Base-by-base conservation (phyloP, 1,140 invertebrate species). In the Lepidotrigona ventralis region DNA sequence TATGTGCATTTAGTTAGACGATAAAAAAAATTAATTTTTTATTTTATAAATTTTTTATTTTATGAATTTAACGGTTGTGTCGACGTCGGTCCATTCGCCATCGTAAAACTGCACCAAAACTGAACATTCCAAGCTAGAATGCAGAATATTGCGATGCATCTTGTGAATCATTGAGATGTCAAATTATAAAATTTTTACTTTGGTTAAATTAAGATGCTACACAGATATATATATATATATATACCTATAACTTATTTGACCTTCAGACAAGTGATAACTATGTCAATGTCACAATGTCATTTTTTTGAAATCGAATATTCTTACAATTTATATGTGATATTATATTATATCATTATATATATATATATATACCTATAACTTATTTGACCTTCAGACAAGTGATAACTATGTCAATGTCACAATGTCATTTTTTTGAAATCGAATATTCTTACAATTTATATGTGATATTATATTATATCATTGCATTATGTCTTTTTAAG, bases 371-470 rank as follows among this genome's bases (percentile, higher is more conserved):
- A 39, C 8, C 39, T 46, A n/a, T 14, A 6, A 3, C 26, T 29
- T 53, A 39, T 70, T 78, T 69, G 75, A 78, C 66, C 66, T 70
- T 63, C 53, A 66, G 23, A 53, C 73, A 78, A 78, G 33, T 66
- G 11, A 3, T 63, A n/a, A 29, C 8, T 77, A 39, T 29, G 39
- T 83, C 81, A 83, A 54, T 83, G 81, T 78, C 81, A 70, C 17
- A 2, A 39, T 69, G 23, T 0, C 39, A 58, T 0, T 63, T 33
- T 2, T 33, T 60, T 29, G 1, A 14, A 60, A 60, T 33, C 3
- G 1, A 19, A 19, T 26, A n/a, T 54, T 71, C 21, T 60, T 63
- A 21, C 26, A 19, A 53, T 77, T 0, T 17, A 33, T 23, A n/a
- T 1, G n/a, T n/a, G n/a, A 53, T 9, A 33, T 14, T 33, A 70